Evolutionary conservation across 2,113 vertebrate genomes (phyloP).

Genomic region (Acanthochromis polyacanthus): DNA sequence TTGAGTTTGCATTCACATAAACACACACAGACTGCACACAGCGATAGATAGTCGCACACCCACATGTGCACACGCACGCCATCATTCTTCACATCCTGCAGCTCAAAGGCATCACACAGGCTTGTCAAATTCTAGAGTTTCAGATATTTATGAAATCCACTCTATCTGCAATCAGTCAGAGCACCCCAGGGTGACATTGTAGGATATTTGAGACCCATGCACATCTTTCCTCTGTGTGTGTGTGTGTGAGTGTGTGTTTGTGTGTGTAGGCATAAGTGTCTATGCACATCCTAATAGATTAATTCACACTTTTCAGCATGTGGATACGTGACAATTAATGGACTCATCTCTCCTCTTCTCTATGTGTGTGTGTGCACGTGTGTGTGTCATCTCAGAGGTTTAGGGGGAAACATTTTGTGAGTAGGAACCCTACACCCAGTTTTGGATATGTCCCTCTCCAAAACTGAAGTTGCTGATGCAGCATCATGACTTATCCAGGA

Average conservation of each 20-base stretch:
- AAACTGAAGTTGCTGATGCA: slow-evolving; percentile 66
- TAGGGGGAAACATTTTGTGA: slow-evolving; percentile 49
- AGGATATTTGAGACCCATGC: slow-evolving; percentile 75
- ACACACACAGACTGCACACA: neutral
- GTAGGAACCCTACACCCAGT: slow-evolving; percentile 54
- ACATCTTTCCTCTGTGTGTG: slow-evolving; percentile 50
- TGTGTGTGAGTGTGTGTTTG: slow-evolving; percentile 24
- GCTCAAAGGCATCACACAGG: slow-evolving; percentile 60
- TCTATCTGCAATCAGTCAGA: slow-evolving; percentile 78
- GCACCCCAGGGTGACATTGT: slow-evolving; percentile 82
- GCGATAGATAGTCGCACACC: slow-evolving; percentile 5
- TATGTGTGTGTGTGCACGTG: slow-evolving; percentile 7
- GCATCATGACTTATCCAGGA: slow-evolving; percentile 64
- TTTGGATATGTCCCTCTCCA: slow-evolving; percentile 38
- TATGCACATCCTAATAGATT: slow-evolving; percentile 15
- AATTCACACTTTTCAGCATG: slow-evolving; percentile 15
- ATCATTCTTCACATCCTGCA: slow-evolving; percentile 42
- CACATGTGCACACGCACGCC: neutral
- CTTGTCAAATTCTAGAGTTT: slow-evolving; percentile 79
- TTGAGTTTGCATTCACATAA: slow-evolving; percentile 7
- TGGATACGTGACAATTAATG: slow-evolving; percentile 7
- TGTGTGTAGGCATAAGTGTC: slow-evolving; percentile 8
- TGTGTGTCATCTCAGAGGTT: slow-evolving; percentile 45
- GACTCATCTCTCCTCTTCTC: slow-evolving; percentile 9
- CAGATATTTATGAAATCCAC: slow-evolving; percentile 80